A percentile compares a stretch with the other conserved stretches of the same genome.
Conservation (phyloP, 2,113 vertebrate species). For the Pteronura brasiliensis region DNA sequence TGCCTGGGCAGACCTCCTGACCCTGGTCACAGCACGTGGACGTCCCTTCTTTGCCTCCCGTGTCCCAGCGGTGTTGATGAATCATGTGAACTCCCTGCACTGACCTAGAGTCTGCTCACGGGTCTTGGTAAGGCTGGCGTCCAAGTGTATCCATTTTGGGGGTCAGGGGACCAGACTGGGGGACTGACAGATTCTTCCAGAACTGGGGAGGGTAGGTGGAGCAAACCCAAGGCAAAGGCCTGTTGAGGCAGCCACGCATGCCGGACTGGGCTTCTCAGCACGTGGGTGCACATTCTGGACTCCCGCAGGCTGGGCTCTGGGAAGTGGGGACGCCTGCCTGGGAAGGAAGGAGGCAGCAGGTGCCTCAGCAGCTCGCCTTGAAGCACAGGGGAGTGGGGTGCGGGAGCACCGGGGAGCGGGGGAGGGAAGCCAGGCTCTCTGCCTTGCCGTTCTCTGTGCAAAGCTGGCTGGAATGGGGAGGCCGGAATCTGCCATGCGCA, state of each 20-base stretch:
- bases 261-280: too few relatives aligned
- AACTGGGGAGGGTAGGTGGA: not conserved
- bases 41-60: too few relatives aligned
- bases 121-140: not conserved
- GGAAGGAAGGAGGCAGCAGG: not conserved
- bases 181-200: not conserved
- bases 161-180: not conserved
- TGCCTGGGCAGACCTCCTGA: too few relatives aligned
- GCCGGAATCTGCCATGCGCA: not conserved
- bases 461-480: not conserved
- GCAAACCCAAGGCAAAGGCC: not conserved
- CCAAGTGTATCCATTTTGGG: not conserved
- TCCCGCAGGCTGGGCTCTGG: not conserved
- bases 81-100: not conserved
- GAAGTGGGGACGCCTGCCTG: not conserved
- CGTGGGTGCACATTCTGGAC: not conserved
- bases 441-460: not conserved
- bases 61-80: not conserved
- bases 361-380: too few relatives aligned
- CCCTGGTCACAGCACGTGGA: not conserved
- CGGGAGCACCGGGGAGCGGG: rapidly evolving
- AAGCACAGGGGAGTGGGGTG: not conserved
- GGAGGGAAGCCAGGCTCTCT: not conserved
- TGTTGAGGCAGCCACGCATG: not conserved
- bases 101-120: not conserved